Base-by-base conservation (phyloP, 2,797 vertebrate genomes). In the Paratrypauchen microcephalus region DNA sequence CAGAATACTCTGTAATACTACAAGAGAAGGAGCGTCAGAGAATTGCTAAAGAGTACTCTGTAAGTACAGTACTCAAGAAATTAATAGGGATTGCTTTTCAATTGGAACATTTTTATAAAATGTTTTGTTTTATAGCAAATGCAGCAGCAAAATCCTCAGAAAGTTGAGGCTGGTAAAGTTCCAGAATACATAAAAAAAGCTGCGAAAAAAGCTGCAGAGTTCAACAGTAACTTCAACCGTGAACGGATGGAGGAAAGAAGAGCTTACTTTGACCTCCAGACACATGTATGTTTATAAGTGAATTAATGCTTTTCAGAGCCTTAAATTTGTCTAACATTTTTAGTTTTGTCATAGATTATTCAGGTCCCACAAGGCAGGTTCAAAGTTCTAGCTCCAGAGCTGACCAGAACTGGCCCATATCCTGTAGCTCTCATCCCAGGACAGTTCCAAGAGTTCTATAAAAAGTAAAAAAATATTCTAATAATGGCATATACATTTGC, bases 121-220 rank as follows among this genome's bases (percentile, higher is more conserved):
- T 74, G 65, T 1, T 36, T 75, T 12, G 73, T 63, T 91, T 91
- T 41, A 6, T 79, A 98, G 97, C 96, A 98, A 96, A 95, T 98
- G 96, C 97, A 99, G 68, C 96, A 98, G 69, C 98, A 99, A 89
- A 98, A 95, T 66, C 96, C 96, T 28, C 97, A 99, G 88, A 99
- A 96, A 80, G 97, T 99, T 9, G 98, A 99, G 87, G 96, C 97
- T 79, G 97, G 98, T 87, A 99, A 97, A 92, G 98, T 99, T 72
- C 97, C 98, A 0, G 98, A 99, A 80, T 99, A 99, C 71, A 99
- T 99, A 50, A 99, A 99, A 91, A 99, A 98, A 84, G 98, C 98
- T 64, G 98, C 97, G 57, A 97, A 95, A 85, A 99, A 99, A 83
- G 98, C 98, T 39, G 98, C 98, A 0, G 97, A 99, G 72, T 99